phyloP scores from a whole-genome alignment of 2,797 vertebrate species.

The Cygnus olor region DNA sequence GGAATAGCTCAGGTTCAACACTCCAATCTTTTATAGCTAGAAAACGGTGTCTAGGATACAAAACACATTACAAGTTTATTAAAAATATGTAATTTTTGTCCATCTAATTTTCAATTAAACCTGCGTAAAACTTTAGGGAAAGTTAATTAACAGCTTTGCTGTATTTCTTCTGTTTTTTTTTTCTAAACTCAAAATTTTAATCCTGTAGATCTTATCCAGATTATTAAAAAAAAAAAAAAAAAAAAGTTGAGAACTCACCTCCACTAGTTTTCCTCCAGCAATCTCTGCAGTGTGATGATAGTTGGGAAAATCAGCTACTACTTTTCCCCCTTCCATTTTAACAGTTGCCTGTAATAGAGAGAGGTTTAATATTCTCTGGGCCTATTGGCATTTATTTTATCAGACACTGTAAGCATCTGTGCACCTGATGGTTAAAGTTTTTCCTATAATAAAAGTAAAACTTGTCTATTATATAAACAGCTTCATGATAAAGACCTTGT shows the following conservation, averaged over 20 bases:
- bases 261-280: conserved; percentile 87
- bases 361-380: background rate
- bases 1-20: background rate
- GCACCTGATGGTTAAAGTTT: background rate
- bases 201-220: background rate
- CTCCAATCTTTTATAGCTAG: background rate
- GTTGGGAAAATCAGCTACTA: conserved; percentile 87
- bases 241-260: conserved; percentile 80
- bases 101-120: background rate
- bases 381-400: background rate
- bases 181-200: background rate
- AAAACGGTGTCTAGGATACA: background rate
- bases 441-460: background rate
- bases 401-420: background rate
- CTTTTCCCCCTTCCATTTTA: conserved; percentile 84
- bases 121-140: background rate
- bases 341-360: conserved; percentile 84
- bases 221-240: too few species aligned
- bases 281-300: conserved; percentile 89
- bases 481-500: background rate
- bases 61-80: background rate
- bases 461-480: background rate
- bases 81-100: background rate
- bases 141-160: background rate
- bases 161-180: background rate